Evolutionary conservation across 1,140 invertebrate species (phyloP).

Genomic region (Argopecten irradians): DNA sequence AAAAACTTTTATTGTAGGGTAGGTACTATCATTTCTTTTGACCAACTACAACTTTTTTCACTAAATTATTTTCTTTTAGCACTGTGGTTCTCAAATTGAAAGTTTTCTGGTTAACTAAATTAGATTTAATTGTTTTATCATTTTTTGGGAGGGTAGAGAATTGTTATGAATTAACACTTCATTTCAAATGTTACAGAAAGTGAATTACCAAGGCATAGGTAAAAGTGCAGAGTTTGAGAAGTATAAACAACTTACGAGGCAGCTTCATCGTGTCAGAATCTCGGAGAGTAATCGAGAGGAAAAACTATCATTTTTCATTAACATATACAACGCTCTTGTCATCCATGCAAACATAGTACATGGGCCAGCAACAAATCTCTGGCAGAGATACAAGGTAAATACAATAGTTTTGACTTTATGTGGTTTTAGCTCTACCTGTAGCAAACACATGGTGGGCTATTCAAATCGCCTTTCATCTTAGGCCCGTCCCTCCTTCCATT

Average conservation of each 20-base stretch:
- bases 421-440: no score
- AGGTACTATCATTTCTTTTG: no score
- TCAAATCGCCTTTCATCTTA: no score
- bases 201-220: slow-evolving; percentile 72
- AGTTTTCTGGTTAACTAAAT: no score
- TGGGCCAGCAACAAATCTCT: slow-evolving; percentile 75
- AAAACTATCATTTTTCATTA: slow-evolving; percentile 78
- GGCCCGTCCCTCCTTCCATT: no score
- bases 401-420: no score
- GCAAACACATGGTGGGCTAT: no score
- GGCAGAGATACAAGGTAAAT: slow-evolving; percentile 77
- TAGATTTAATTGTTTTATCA: no score
- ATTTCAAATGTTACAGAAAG: slow-evolving; percentile 67
- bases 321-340: slow-evolving; percentile 78
- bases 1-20: background rate
- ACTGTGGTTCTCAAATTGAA: no score
- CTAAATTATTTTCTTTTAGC: no score
- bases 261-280: slow-evolving; percentile 71
- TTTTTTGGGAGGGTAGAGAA: no score
- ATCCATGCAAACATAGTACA: slow-evolving; percentile 76
- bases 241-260: slow-evolving; percentile 63
- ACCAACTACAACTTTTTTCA: no score
- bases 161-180: slow-evolving; percentile 24
- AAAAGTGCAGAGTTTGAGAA: slow-evolving; percentile 66
- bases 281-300: slow-evolving; percentile 69